phyloP scores from a whole-genome alignment of 2,888 invertebrate species.

The Leucania comma region DNA sequence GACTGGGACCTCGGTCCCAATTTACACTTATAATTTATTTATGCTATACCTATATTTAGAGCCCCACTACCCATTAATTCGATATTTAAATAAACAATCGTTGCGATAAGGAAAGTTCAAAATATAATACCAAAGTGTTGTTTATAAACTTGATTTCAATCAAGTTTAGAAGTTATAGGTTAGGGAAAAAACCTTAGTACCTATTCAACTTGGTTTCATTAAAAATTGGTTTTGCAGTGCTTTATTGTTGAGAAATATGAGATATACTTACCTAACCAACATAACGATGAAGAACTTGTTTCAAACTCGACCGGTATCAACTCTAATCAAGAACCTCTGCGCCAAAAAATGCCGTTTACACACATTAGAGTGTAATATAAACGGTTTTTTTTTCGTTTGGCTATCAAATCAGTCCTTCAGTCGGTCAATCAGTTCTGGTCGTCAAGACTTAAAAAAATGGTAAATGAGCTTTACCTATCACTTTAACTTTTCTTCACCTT shows the following conservation, averaged over 20 bases:
- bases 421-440: too few relatives aligned
- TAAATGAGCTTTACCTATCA: too few relatives aligned
- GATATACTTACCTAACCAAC: not conserved
- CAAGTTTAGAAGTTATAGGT: not conserved
- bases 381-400: too few relatives aligned
- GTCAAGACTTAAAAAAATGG: too few relatives aligned
- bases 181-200: not conserved
- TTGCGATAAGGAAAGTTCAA: conserved; percentile 39
- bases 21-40: too few relatives aligned
- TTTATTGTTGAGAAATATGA: too few relatives aligned
- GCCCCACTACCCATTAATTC: conserved; percentile 10
- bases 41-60: too few relatives aligned
- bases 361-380: too few relatives aligned
- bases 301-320: not conserved
- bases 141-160: not conserved
- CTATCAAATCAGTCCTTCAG: too few relatives aligned
- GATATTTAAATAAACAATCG: conserved; percentile 23
- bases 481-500: too few relatives aligned
- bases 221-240: not conserved
- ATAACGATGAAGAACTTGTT: not conserved
- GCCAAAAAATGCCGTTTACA: too few relatives aligned
- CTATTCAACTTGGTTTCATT: not conserved
- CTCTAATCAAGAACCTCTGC: not conserved
- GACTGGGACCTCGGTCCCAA: too few relatives aligned
- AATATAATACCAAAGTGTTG: not conserved